phyloP scores from a whole-genome alignment of 2,797 vertebrate genomes.

The Phaenicophaeus curvirostris region DNA sequence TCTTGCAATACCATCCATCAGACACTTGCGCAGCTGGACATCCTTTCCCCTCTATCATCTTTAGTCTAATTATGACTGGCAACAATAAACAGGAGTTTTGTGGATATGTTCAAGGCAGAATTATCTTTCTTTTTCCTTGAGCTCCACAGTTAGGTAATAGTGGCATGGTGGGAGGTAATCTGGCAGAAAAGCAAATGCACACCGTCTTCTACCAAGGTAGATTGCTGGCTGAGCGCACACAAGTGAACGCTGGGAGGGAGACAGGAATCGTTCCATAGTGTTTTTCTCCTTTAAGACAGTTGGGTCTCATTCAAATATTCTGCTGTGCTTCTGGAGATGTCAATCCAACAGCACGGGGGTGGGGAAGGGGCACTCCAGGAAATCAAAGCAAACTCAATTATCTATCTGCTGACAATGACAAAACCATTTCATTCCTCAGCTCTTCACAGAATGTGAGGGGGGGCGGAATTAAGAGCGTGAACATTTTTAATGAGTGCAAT shows the following conservation, averaged over 20 bases:
- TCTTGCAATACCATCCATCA: neutral
- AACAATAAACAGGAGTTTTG: neutral
- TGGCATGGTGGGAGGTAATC: neutral
- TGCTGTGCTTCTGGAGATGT: conserved; percentile 47
- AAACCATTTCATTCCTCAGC: conserved; percentile 74
- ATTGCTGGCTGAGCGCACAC: neutral
- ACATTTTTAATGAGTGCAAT: conserved; percentile 81
- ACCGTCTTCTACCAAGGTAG: neutral
- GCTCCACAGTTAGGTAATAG: neutral
- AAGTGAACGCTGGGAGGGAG: neutral
- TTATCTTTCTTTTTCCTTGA: neutral
- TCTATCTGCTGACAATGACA: conserved; percentile 77
- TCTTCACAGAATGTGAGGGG: conserved; percentile 69
- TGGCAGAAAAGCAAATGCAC: neutral
- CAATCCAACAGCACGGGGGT: conserved; percentile 57
- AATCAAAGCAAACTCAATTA: conserved; percentile 79
- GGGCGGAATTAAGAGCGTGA: conserved; percentile 76
- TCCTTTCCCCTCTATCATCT: neutral
- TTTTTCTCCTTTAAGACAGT: conserved; percentile 50
- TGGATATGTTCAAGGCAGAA: neutral
- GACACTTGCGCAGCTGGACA: neutral
- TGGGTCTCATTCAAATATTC: conserved; percentile 50
- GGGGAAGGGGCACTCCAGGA: conserved; percentile 63
- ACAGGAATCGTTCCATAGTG: neutral
- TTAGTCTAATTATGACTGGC: neutral